Percentiles rank a stretch among this genome's conserved stretches.
Conservation (phyloP, 2,888 invertebrate species). For the Caenorhabditis macrosperma region DNA sequence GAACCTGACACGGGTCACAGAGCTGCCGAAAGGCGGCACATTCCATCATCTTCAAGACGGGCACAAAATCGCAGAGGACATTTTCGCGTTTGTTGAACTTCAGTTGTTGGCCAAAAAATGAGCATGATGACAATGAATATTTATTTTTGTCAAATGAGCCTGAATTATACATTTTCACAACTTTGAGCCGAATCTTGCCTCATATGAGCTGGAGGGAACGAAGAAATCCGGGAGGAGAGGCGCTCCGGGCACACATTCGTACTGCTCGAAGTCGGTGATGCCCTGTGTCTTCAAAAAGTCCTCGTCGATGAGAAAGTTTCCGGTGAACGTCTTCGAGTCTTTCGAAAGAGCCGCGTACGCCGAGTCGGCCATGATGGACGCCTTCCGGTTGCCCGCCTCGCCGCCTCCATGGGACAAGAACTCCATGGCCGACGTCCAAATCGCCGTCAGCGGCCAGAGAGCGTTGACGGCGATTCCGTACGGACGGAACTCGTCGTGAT, state of each 20-base stretch:
- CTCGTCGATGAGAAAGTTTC: conserved; percentile 94
- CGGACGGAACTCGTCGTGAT: conserved; percentile 92
- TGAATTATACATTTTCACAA: conserved; percentile 9
- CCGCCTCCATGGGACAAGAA: conserved; percentile 82
- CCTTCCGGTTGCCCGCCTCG: conserved; percentile 77
- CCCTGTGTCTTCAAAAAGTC: conserved; percentile 89
- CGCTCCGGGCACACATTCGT: conserved; percentile 88
- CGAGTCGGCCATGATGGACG: conserved; percentile 84
- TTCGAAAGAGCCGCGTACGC: conserved; percentile 89
- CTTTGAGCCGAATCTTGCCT: conserved; percentile 31
- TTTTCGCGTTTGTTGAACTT: conserved; percentile 71
- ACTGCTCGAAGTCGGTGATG: conserved; percentile 88
- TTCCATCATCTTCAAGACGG: conserved; percentile 66
- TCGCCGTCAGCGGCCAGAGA: conserved; percentile 88
- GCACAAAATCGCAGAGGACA: conserved; percentile 65
- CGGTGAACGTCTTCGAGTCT: conserved; percentile 85
- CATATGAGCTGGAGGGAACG: conserved; percentile 81
- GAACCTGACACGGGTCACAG: conserved; percentile 55
- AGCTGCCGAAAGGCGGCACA: conserved; percentile 64
- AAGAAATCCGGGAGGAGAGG: conserved; percentile 91
- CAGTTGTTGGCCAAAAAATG: conserved; percentile 36
- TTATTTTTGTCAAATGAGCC: conserved; percentile 6
- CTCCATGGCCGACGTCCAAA: conserved; percentile 87
- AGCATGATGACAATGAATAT: conserved; percentile 3
- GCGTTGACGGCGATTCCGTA: conserved; percentile 94